Conservation (phyloP, 2,113 vertebrate genomes). For the Copsychus sechellarum region DNA sequence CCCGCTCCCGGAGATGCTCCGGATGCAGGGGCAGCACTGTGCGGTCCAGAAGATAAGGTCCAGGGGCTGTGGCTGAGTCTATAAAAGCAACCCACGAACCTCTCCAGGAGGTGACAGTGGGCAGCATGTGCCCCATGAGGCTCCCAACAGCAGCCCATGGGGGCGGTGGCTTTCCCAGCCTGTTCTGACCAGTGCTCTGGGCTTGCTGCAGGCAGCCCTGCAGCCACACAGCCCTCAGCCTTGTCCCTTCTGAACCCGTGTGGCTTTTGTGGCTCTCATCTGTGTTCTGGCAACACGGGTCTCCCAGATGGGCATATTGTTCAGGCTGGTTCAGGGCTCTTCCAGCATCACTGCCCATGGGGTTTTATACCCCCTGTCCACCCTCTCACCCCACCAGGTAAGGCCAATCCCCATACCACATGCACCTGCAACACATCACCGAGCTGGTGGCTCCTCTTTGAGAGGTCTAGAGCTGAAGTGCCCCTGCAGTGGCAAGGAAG, state of each 20-base stretch:
- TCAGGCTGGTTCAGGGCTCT: background rate
- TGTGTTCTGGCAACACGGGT: background rate
- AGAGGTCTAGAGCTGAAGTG: background rate
- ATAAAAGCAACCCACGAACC: conserved; percentile 55
- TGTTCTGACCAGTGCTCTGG: background rate
- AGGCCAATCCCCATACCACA: background rate
- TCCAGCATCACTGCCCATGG: background rate
- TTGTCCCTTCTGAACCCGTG: background rate
- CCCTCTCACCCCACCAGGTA: background rate
- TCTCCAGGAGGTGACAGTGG: background rate
- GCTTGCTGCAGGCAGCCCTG: background rate
- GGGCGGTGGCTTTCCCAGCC: conserved; percentile 24
- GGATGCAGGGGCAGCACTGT: background rate
- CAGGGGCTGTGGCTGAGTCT: background rate
- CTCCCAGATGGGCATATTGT: background rate
- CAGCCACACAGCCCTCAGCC: accelerated
- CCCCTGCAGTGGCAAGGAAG: accelerated
- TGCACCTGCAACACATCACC: background rate
- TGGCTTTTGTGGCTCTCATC: conserved; percentile 42
- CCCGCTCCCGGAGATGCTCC: background rate
- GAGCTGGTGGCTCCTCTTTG: background rate
- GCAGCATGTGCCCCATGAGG: background rate
- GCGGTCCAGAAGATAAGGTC: background rate
- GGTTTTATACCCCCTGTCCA: background rate
- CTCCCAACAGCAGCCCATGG: background rate